These are phyloP conservation scores for Falco cherrug DNA, from an alignment of 2,797 vertebrate species.

Conservation along the genomic window DNA sequence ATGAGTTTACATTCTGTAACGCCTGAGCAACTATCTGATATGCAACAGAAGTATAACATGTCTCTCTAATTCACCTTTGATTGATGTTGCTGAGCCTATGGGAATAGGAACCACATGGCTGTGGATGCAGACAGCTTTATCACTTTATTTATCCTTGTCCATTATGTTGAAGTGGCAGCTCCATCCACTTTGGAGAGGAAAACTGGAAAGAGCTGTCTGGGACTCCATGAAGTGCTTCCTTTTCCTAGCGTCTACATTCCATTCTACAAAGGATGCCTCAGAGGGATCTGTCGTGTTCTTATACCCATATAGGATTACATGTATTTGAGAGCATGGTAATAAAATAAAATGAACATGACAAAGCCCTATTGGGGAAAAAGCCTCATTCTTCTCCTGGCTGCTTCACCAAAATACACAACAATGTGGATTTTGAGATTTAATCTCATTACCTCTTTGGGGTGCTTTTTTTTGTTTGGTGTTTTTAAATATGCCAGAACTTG, in stretches of 20 bases:
- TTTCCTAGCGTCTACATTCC: not conserved
- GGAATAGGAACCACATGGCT: not conserved
- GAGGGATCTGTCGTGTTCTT: not conserved
- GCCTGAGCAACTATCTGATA: not conserved
- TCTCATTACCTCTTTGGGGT: not conserved
- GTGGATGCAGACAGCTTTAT: not conserved
- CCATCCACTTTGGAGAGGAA: not conserved
- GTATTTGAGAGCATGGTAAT: not conserved
- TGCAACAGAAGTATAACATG: not conserved
- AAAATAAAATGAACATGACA: not conserved
- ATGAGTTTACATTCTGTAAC: not conserved
- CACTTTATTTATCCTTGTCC: not conserved
- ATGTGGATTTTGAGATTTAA: not conserved
- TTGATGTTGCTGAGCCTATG: not conserved
- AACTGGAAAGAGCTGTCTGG: not conserved
- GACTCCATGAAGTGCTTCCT: not conserved
- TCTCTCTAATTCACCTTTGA: conserved; percentile 19
- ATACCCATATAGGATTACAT: not conserved
- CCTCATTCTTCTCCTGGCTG: not conserved
- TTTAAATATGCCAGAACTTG: not conserved
- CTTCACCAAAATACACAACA: not conserved
- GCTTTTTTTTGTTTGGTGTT: not conserved
- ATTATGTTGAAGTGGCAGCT: not conserved
- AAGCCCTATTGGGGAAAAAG: not conserved
- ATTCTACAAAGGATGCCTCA: not conserved